Percentiles rank a stretch among this genome's conserved stretches.
phyloP scores from a whole-genome alignment of 2,888 invertebrate species.

The Melanostoma scalare region DNA sequence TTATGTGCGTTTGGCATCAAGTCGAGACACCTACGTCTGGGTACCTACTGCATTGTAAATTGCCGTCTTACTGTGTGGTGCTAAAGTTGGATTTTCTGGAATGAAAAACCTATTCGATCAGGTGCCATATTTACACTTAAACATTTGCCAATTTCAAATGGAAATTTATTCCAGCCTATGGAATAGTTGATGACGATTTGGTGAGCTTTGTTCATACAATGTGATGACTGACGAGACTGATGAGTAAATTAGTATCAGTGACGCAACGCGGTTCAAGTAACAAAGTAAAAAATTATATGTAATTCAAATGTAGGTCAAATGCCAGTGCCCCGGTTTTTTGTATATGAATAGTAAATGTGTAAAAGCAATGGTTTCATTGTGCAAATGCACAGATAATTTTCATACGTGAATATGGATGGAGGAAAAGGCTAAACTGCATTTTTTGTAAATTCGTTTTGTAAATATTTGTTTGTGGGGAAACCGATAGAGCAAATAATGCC shows the following conservation, averaged over 20 bases:
- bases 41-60: background rate
- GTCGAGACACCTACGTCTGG: constrained; percentile 24
- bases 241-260: background rate
- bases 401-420: too few species aligned
- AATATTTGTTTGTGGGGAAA: too few species aligned
- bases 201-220: background rate
- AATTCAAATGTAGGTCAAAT: constrained; percentile 30
- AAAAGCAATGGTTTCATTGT: background rate
- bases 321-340: background rate
- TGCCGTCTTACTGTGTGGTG: constrained; percentile 14
- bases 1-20: constrained; percentile 20
- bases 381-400: constrained; percentile 5
- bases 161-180: constrained; percentile 1
- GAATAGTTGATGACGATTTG: background rate
- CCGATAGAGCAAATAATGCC: too few species aligned
- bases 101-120: constrained; percentile 13
- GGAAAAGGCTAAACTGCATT: too few species aligned
- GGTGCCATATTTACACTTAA: constrained; percentile 12
- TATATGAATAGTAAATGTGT: background rate
- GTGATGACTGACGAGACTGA: background rate
- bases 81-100: constrained; percentile 22
- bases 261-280: too few species aligned
- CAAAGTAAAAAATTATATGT: too few species aligned
- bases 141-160: constrained; percentile 15
- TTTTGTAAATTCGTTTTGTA: too few species aligned